These are phyloP conservation scores for Spheniscus humboldti DNA, from an alignment of 2,797 vertebrate genomes.

Conservation along the genomic window DNA sequence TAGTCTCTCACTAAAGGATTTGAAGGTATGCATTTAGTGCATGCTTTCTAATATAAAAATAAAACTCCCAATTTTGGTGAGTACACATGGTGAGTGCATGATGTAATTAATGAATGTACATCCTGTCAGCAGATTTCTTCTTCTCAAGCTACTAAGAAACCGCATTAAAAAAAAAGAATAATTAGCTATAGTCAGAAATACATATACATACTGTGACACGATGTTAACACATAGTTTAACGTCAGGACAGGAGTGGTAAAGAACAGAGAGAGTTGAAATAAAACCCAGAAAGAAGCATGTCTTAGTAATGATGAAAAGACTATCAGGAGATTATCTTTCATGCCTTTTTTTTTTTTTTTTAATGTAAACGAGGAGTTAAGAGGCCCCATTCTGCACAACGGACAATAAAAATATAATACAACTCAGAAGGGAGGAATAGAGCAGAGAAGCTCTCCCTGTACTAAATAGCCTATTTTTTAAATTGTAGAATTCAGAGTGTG, in stretches of 20 bases:
- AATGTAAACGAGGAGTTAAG: not conserved
- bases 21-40: not conserved
- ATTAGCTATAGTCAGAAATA: not conserved
- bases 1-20: not conserved
- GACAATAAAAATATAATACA: not conserved
- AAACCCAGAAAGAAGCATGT: not conserved
- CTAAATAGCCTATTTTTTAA: not conserved
- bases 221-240: not conserved
- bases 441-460: not conserved
- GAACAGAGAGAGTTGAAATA: not conserved
- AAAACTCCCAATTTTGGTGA: not conserved
- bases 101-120: not conserved
- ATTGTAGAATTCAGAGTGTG: not conserved
- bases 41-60: not conserved
- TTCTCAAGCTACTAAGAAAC: not conserved
- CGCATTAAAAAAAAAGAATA: not conserved
- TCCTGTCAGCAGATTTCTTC: not conserved
- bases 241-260: not conserved
- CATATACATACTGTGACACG: not conserved
- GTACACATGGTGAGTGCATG: not conserved
- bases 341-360: not conserved
- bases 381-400: not conserved
- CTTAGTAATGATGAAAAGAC: not conserved
- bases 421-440: not conserved
- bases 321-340: not conserved